phyloP scores from a whole-genome alignment of 2,797 vertebrate genomes.

The Chaetodon trifasciatus region DNA sequence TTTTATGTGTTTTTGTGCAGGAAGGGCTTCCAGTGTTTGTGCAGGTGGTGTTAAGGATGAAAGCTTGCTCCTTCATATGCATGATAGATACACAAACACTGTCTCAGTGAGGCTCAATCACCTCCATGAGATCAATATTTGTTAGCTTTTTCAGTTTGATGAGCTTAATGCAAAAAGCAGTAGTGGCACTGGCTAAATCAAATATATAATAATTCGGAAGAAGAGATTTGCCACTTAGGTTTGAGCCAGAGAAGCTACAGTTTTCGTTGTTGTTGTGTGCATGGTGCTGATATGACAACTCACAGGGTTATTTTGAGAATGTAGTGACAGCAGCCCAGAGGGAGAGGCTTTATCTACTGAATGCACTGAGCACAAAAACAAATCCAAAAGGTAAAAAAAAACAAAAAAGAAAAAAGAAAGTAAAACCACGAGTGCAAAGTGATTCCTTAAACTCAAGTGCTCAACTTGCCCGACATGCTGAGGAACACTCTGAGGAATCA shows the following conservation, averaged over 20 bases:
- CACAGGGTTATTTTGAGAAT: slow-evolving; percentile 21
- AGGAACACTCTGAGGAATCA: no score
- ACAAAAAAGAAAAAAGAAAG: not conserved
- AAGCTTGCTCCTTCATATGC: not conserved
- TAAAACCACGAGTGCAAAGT: no score
- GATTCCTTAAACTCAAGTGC: no score
- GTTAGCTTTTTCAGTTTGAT: not conserved
- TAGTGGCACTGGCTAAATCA: not conserved
- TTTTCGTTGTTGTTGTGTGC: not conserved
- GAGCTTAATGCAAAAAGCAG: not conserved
- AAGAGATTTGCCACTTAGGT: slow-evolving; percentile 19
- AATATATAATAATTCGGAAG: not conserved
- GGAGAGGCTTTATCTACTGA: not conserved
- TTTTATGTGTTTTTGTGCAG: not conserved
- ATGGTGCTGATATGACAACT: slow-evolving; percentile 5
- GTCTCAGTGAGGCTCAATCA: not conserved
- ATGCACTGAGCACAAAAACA: not conserved
- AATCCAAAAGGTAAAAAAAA: not conserved
- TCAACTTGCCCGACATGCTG: no score
- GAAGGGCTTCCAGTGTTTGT: not conserved
- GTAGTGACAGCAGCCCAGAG: not conserved
- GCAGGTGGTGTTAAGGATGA: not conserved
- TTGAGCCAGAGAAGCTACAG: not conserved
- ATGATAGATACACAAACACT: not conserved
- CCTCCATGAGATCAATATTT: not conserved